These are phyloP conservation scores for Meriones psammophilus DNA, from an alignment of 2,797 vertebrate species.

Conservation along the genomic window DNA sequence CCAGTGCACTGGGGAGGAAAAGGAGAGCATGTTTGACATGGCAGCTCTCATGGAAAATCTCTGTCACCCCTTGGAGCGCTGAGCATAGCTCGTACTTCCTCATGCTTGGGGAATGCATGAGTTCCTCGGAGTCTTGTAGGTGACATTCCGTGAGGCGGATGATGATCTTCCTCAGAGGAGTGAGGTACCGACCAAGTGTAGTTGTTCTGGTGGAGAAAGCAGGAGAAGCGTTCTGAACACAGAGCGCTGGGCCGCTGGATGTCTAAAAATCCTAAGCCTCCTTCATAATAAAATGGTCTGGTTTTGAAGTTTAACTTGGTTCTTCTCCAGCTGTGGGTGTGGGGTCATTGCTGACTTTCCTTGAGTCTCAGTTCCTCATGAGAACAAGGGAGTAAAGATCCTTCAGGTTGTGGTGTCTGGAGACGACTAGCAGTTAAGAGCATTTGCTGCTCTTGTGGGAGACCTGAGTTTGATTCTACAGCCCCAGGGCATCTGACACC, in stretches of 20 bases:
- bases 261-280: not conserved
- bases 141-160: not conserved
- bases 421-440: not conserved
- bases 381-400: not conserved
- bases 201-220: not conserved
- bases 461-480: not conserved
- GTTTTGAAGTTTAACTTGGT: not conserved
- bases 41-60: slow-evolving; percentile 41
- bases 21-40: not conserved
- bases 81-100: not conserved
- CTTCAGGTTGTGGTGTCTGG: not conserved
- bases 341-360: not conserved
- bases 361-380: not conserved
- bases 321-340: not conserved
- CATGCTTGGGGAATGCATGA: not conserved
- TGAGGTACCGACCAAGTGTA: not conserved
- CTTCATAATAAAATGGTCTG: not conserved
- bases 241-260: not conserved
- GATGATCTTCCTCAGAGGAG: not conserved
- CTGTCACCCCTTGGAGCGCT: not conserved
- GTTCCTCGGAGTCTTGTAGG: not conserved
- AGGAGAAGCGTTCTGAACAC: not conserved
- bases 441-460: not conserved
- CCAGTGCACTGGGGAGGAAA: not conserved
- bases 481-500: too few species aligned